phyloP scores from a whole-genome alignment of 2,888 invertebrate species.

The Agrenia bidenticulata region DNA sequence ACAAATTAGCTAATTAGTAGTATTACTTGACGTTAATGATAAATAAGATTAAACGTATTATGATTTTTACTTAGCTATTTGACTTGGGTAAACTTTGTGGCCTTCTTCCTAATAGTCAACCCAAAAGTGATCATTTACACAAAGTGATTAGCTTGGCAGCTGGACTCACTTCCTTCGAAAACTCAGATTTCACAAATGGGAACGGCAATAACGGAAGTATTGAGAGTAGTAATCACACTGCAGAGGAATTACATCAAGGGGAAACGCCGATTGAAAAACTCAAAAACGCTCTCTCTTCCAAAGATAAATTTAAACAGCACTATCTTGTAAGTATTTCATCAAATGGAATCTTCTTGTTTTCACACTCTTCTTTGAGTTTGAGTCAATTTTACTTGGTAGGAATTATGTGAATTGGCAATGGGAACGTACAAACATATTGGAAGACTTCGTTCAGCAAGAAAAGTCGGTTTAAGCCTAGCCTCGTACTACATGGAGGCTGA shows the following conservation, averaged over 20 bases:
- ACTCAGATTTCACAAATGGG: slow-evolving; percentile 27
- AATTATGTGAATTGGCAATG: slow-evolving; percentile 90
- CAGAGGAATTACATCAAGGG: slow-evolving; percentile 17
- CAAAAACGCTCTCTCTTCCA: slow-evolving; percentile 86
- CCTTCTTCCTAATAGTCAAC: slow-evolving; percentile 77
- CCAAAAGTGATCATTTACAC: slow-evolving; percentile 84
- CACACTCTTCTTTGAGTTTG: slow-evolving; percentile 3
- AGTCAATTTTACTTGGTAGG: slow-evolving; percentile 59
- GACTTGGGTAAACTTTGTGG: slow-evolving; percentile 88
- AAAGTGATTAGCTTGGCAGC: slow-evolving; percentile 85
- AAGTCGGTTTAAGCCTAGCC: slow-evolving; percentile 85
- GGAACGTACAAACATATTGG: slow-evolving; percentile 95
- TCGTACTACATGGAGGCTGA: slow-evolving; percentile 84
- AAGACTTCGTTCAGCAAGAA: slow-evolving; percentile 67
- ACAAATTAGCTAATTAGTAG: no score
- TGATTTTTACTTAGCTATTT: slow-evolving; percentile 64
- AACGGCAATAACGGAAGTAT: slow-evolving; percentile 29
- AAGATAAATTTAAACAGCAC: slow-evolving; percentile 82
- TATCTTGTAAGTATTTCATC: slow-evolving; percentile 66
- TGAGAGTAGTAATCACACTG: background rate
- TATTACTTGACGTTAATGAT: background rate
- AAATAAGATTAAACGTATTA: background rate
- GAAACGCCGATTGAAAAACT: slow-evolving; percentile 75
- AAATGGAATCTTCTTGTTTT: background rate
- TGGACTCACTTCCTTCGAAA: slow-evolving; percentile 64